Base-by-base conservation (phyloP, 2,888 invertebrate species). In the Pycnomerus fuliginosus region DNA sequence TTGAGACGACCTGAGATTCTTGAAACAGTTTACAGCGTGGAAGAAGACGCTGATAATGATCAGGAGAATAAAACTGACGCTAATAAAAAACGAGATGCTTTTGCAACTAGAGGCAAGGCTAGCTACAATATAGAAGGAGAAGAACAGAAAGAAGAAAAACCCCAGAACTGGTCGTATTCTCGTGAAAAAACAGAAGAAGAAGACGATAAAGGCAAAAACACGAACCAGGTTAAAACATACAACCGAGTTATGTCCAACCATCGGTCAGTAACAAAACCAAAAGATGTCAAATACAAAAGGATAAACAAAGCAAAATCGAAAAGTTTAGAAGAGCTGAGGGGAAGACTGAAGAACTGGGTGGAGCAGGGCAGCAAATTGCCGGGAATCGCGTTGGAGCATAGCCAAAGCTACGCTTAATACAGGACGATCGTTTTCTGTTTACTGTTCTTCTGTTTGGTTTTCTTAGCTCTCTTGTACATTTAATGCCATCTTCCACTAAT, bases 161-260 rank as follows among this genome's bases (percentile, higher is more conserved):
- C 47, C 16, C 55, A 55, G 17, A 55, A 53, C 23, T 61, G 67
- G 24, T 50, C 58, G 33, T 58, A 62, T 3, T 28, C 60, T 3
- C 66, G 67, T 34, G 64, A 62, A 27, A 61, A 58, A 39, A 55
- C 52, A 10, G 75, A 54, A 8, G 75, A 74, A 29, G 45, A 27
- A 36, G 69, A 61, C 5, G 53, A 69, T 65, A 56, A 61, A 75
- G 29, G 51, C 51, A 34, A 43, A 46, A 55, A 52, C 34, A 60
- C 62, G 12, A 70, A 65, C 47, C 84, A 82, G 47, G 85, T 88
- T 33, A 61, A 58, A 45, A 60, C 59, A 1, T 88, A 87, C 72
- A 90, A 90, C 71, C 76, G 91, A 54, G 90, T 91, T 42, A 91
- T 91, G 90, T 89, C 88, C 29, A 91, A 90, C 72, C 91, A 92